Percentiles rank a stretch among this genome's conserved stretches.
These are phyloP conservation scores for Lasioglossum albipes DNA, from an alignment of 1,140 invertebrate species.

Conservation along the genomic window DNA sequence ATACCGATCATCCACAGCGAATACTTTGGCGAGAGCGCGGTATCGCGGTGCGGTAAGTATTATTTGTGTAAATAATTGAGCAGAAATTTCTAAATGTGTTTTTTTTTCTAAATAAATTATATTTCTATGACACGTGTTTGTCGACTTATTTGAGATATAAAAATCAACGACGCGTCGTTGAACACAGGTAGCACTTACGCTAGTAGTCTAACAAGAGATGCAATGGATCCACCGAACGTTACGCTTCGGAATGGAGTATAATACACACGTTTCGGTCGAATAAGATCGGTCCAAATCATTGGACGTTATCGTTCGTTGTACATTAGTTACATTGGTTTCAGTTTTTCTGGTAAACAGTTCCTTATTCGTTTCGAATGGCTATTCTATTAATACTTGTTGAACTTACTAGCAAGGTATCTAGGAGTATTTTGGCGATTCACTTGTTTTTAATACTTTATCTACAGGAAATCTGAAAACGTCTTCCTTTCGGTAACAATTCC, in stretches of 20 bases:
- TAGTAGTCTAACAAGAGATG: neutral
- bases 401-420: too few species aligned
- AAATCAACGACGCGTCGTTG: neutral
- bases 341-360: neutral
- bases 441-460: too few species aligned
- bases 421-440: too few species aligned
- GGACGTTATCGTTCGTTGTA: neutral
- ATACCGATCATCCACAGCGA: neutral
- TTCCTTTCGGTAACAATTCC: too few species aligned
- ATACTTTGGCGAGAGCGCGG: neutral
- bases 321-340: neutral
- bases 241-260: neutral
- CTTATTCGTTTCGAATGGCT: neutral
- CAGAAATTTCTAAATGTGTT: neutral
- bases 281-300: too few species aligned
- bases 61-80: neutral
- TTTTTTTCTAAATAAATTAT: conserved; percentile 19
- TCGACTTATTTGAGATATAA: neutral
- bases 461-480: too few species aligned
- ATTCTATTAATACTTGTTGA: neutral
- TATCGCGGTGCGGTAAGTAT: neutral
- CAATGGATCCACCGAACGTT: neutral
- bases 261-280: neutral
- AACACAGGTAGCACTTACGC: neutral
- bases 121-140: neutral